Evolutionary conservation across 2,113 vertebrate genomes (phyloP).

Genomic region (Cebus imitator): DNA sequence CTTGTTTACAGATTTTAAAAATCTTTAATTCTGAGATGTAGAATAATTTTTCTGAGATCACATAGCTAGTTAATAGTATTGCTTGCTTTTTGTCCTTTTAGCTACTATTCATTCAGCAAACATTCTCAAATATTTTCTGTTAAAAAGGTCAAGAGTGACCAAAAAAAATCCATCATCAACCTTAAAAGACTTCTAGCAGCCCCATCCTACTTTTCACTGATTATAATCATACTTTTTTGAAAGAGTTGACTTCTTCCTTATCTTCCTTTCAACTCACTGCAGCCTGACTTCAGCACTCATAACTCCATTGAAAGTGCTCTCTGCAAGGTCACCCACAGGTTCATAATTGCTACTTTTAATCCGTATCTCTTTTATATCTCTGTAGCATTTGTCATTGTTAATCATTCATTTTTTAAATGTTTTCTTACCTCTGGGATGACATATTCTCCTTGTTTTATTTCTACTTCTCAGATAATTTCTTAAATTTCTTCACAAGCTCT

Average conservation of each 20-base stretch:
- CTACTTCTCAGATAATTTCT: background rate
- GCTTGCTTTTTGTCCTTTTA: background rate
- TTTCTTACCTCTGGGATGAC: background rate
- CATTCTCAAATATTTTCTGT: constrained; percentile 13
- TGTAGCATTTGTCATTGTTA: background rate
- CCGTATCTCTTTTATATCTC: background rate
- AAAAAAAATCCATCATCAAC: background rate
- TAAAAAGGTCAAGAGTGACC: background rate
- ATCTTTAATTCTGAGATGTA: constrained; percentile 4
- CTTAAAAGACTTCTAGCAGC: background rate
- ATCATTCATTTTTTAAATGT: background rate
- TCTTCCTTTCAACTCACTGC: background rate
- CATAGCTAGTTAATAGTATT: background rate
- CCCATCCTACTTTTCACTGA: background rate
- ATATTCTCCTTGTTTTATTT: background rate
- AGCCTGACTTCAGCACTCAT: background rate
- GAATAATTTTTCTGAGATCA: background rate
- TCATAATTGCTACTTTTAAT: background rate
- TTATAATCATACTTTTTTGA: background rate
- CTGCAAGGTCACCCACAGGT: background rate
- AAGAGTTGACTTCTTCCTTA: background rate
- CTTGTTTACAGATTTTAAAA: background rate
- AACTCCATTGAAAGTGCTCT: background rate
- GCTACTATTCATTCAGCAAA: background rate
- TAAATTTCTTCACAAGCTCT: background rate